Evolutionary conservation across 1,140 invertebrate species (phyloP).

Genomic region (Coboldia fuscipes): DNA sequence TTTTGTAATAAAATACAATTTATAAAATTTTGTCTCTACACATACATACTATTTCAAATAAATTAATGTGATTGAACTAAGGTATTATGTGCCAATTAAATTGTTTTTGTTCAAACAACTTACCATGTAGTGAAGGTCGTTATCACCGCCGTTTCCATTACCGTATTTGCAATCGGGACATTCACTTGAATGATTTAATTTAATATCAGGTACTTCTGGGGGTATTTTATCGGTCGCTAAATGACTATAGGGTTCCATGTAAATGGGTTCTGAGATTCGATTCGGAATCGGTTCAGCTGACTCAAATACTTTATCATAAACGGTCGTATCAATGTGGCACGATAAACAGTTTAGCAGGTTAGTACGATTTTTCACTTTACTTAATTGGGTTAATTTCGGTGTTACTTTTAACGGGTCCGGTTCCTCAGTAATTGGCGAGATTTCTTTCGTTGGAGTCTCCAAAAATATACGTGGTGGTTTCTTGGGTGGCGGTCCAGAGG

Average conservation of each 20-base stretch:
- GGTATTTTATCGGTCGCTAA: neutral
- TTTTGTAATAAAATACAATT: too few relatives aligned
- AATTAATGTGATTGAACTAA: neutral
- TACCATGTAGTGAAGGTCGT: slow-evolving; percentile 1
- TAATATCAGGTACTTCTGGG: neutral
- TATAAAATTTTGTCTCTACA: too few relatives aligned
- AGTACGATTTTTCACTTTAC: neutral
- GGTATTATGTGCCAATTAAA: neutral
- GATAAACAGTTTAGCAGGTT: slow-evolving; percentile 1
- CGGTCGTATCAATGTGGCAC: neutral
- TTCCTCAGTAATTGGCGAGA: slow-evolving; percentile 1
- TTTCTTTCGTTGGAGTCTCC: slow-evolving; percentile 14
- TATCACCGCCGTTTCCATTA: neutral
- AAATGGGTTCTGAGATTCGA: slow-evolving; percentile 3
- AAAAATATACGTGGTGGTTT: slow-evolving; percentile 47
- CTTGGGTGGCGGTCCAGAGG: slow-evolving; percentile 38
- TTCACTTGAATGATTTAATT: neutral
- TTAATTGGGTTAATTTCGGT: too few relatives aligned
- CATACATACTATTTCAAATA: neutral
- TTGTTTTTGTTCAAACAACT: neutral
- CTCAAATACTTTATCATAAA: slow-evolving; percentile 2
- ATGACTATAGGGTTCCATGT: slow-evolving; percentile 6
- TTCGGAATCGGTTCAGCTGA: neutral
- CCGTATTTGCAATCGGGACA: neutral
- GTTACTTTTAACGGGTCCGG: neutral